Percentiles rank a stretch among this genome's conserved stretches.
phyloP scores from a whole-genome alignment of 2,113 vertebrate species.

The Climacteris rufus region DNA sequence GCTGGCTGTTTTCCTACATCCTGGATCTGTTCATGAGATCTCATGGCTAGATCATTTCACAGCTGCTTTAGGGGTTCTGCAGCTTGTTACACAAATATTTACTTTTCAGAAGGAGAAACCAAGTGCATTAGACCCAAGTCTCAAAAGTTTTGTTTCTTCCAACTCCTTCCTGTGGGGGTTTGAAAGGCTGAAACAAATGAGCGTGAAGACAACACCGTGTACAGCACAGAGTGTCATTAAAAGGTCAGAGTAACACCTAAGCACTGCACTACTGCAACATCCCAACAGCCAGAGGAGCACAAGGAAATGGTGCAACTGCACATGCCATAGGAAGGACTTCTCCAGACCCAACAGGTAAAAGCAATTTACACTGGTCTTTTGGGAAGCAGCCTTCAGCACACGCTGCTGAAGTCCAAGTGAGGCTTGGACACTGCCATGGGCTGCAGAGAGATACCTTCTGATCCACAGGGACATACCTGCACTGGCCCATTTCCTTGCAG shows the following conservation, averaged over 20 bases:
- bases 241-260: neutral
- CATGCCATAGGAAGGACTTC: neutral
- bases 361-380: neutral
- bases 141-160: neutral
- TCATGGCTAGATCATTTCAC: neutral
- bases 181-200: neutral
- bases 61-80: neutral
- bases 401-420: neutral
- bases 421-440: rapidly evolving
- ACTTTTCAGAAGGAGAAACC: neutral
- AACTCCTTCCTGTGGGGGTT: neutral
- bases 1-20: neutral
- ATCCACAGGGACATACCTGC: rapidly evolving
- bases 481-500: neutral
- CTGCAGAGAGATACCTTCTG: neutral
- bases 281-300: neutral
- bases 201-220: neutral
- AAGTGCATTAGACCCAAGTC: neutral
- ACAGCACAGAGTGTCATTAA: neutral
- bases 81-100: neutral
- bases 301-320: neutral
- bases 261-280: rapidly evolving
- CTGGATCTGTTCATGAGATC: neutral
- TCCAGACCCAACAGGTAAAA: neutral
- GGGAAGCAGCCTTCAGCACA: neutral